These are phyloP conservation scores for Drosophila nigricruria DNA, from an alignment of 2,888 invertebrate species.

Conservation along the genomic window DNA sequence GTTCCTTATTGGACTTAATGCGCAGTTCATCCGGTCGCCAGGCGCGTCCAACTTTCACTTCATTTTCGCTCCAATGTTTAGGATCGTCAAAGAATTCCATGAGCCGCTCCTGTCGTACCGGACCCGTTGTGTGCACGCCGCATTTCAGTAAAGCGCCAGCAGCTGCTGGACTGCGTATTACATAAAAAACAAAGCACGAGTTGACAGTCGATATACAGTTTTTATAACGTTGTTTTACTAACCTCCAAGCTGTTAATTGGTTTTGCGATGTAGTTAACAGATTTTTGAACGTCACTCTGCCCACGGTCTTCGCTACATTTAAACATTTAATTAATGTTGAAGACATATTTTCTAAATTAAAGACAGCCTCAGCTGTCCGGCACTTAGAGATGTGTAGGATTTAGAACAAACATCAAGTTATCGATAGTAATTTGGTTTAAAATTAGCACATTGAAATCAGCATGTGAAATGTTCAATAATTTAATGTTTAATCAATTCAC, in stretches of 20 bases:
- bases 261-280: constrained; percentile 42
- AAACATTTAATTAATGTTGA: constrained; percentile 74
- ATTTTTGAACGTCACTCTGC: constrained; percentile 44
- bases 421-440: constrained; percentile 11
- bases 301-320: constrained; percentile 64
- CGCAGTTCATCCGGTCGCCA: constrained; percentile 96
- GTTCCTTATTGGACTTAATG: constrained; percentile 96
- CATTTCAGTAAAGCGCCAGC: constrained; percentile 41
- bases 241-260: constrained; percentile 53
- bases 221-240: not conserved
- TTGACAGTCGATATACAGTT: not conserved
- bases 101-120: constrained; percentile 81
- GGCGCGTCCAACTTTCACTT: constrained; percentile 92
- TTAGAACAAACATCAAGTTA: not conserved
- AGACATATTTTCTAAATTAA: constrained; percentile 48
- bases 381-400: constrained; percentile 14
- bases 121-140: constrained; percentile 53
- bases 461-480: no score
- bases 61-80: constrained; percentile 92
- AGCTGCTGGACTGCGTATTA: constrained; percentile 53
- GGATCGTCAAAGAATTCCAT: constrained; percentile 96
- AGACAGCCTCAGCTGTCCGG: constrained; percentile 32
- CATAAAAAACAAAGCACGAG: constrained; percentile 43
- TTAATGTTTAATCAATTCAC: not conserved
- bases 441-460: not conserved